Percentiles rank a stretch among this genome's conserved stretches.
Evolutionary conservation across 2,113 vertebrate genomes (phyloP).

Genomic region (Amblyornis subalaris): DNA sequence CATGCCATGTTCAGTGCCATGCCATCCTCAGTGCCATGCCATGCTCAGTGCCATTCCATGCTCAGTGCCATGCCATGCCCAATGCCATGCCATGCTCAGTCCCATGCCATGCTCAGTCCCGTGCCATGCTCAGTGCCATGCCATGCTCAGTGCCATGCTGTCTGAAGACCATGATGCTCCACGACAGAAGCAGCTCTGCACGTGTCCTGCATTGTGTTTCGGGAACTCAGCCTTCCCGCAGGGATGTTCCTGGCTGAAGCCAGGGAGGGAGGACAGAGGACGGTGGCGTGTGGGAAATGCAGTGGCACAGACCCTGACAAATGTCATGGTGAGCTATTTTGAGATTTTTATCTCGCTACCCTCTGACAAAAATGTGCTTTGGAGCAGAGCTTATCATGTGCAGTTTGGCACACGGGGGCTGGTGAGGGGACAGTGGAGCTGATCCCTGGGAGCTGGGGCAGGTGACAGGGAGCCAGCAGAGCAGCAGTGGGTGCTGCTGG

Average conservation of each 20-base stretch:
- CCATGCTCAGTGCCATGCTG: fast-evolving
- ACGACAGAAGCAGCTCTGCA: not conserved
- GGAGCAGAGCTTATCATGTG: not conserved
- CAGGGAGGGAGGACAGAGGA: fast-evolving
- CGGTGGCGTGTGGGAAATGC: not conserved
- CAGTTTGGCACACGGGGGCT: not conserved
- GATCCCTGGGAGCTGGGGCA: not conserved
- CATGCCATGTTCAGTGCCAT: fast-evolving
- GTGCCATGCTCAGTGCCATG: fast-evolving
- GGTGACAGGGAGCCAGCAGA: fast-evolving
- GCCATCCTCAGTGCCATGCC: not conserved
- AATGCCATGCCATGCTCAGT: not conserved
- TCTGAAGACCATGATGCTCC: fast-evolving
- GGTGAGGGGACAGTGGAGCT: not conserved
- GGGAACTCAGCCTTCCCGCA: not conserved
- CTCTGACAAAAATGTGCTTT: constrained; percentile 35
- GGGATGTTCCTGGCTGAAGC: not conserved
- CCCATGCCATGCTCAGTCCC: not conserved
- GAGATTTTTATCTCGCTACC: constrained; percentile 26
- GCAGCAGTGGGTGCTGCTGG: fast-evolving
- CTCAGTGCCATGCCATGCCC: not conserved
- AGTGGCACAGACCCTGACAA: not conserved
- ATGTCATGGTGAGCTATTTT: constrained; percentile 27
- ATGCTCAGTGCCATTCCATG: fast-evolving
- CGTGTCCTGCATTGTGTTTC: not conserved